phyloP scores from a whole-genome alignment of 2,113 vertebrate genomes.

The Callionymus lyra region DNA sequence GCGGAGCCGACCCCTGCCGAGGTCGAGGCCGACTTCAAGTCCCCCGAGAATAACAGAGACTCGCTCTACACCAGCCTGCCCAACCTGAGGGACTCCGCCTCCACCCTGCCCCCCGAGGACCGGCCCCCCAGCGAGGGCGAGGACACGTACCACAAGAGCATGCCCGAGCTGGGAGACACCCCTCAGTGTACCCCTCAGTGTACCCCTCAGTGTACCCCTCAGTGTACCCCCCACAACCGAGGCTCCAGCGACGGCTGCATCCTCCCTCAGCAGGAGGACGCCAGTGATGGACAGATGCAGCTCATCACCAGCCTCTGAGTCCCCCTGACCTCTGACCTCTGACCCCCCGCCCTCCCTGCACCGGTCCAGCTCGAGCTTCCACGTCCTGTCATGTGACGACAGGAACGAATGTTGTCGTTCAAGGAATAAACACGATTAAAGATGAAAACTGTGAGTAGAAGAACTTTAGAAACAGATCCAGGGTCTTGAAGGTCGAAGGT shows the following conservation, averaged over 20 bases:
- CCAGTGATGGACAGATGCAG: slow-evolving; percentile 96
- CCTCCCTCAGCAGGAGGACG: slow-evolving; percentile 73
- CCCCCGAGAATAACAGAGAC: slow-evolving; percentile 87
- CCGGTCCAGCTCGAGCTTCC: slow-evolving; percentile 34
- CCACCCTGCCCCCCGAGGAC: slow-evolving; percentile 66
- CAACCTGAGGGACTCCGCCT: slow-evolving; percentile 91
- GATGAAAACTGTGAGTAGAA: slow-evolving; percentile 64
- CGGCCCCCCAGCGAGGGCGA: slow-evolving; percentile 76
- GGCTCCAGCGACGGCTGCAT: slow-evolving; percentile 90
- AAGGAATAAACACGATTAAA: slow-evolving; percentile 40
- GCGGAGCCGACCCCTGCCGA: slow-evolving; percentile 74
- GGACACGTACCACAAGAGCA: slow-evolving; percentile 92
- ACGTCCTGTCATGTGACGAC: slow-evolving; percentile 36
- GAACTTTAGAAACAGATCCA: slow-evolving; percentile 51
- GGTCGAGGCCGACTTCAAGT: slow-evolving; percentile 72
- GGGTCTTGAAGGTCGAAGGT: too few relatives aligned
- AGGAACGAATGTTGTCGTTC: slow-evolving; percentile 44
- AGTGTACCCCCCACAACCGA: slow-evolving; percentile 94
- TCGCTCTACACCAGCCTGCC: slow-evolving; percentile 98
- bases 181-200: slow-evolving; percentile 82
- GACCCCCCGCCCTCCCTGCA: slow-evolving; percentile 12
- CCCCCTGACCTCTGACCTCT: too few relatives aligned
- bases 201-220: slow-evolving; percentile 96
- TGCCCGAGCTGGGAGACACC: slow-evolving; percentile 90
- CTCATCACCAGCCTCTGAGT: slow-evolving; percentile 96